Conservation (phyloP, 2,888 invertebrate genomes). For the Pollenia amentaria region DNA sequence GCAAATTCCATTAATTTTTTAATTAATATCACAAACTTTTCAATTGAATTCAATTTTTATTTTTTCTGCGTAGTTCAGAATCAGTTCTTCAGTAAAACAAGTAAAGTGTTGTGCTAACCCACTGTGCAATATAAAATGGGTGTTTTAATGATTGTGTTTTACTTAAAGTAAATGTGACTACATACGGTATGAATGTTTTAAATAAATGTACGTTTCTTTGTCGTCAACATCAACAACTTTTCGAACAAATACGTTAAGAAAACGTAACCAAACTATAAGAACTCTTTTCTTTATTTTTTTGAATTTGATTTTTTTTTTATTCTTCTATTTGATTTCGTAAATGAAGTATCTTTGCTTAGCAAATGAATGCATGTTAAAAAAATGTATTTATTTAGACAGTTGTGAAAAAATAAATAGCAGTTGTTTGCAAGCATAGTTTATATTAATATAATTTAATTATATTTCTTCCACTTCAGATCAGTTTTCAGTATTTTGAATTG, state of each 20-base stretch:
- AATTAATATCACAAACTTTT: too few species aligned
- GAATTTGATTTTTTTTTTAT: slow-evolving; percentile 35
- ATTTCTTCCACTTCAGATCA: too few species aligned
- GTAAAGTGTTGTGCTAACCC: not conserved
- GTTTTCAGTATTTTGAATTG: too few species aligned
- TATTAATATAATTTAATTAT: too few species aligned
- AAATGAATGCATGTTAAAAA: slow-evolving; percentile 54
- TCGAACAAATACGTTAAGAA: slow-evolving; percentile 24
- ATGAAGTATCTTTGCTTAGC: slow-evolving; percentile 65
- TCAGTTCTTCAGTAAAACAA: too few species aligned
- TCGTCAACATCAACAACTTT: slow-evolving; percentile 53
- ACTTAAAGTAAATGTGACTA: slow-evolving; percentile 63
- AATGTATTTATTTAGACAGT: not conserved
- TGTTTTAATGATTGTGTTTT: slow-evolving; percentile 17
- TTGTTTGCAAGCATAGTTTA: not conserved
- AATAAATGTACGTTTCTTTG: slow-evolving; percentile 63
- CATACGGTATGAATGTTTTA: slow-evolving; percentile 51
- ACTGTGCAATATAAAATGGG: slow-evolving; percentile 47
- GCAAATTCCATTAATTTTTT: too few species aligned
- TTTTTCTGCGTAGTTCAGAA: too few species aligned
- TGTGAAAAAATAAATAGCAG: slow-evolving; percentile 11
- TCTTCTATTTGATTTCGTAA: slow-evolving; percentile 63
- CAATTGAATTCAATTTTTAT: too few species aligned
- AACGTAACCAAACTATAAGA: slow-evolving; percentile 66
- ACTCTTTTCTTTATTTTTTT: slow-evolving; percentile 44